phyloP scores from a whole-genome alignment of 2,113 vertebrate species.

The Notarius quadriscutis region DNA sequence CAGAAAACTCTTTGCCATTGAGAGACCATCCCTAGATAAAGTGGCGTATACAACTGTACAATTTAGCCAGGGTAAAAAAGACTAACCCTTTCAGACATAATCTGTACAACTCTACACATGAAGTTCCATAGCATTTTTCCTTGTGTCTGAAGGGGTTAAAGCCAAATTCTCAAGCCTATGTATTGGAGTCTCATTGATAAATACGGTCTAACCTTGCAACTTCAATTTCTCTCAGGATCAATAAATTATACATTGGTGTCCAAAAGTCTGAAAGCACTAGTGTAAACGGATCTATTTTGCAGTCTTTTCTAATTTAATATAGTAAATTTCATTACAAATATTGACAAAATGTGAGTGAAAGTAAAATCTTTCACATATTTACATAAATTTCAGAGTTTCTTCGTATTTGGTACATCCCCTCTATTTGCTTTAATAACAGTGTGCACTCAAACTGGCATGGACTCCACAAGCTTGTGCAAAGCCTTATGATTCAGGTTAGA shows the following conservation, averaged over 20 bases:
- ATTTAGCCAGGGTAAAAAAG: background rate
- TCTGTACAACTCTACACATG: no score
- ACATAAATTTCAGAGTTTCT: background rate
- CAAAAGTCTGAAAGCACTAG: background rate
- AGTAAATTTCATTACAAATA: background rate
- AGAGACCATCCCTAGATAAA: slow-evolving; percentile 16
- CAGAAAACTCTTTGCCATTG: slow-evolving; percentile 21
- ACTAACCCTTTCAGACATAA: background rate
- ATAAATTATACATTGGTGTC: background rate
- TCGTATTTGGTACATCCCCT: background rate
- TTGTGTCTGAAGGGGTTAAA: background rate
- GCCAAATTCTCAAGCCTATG: background rate
- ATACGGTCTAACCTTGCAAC: background rate
- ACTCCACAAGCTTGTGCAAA: background rate
- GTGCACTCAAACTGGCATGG: background rate
- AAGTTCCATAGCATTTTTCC: no score
- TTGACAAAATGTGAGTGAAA: background rate
- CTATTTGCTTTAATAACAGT: background rate
- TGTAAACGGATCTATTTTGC: background rate
- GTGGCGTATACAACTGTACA: background rate
- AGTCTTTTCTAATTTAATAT: background rate
- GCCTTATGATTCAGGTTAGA: background rate
- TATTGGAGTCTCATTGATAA: background rate
- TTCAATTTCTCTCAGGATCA: background rate
- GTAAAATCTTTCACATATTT: background rate